Conservation (phyloP, 2,113 vertebrate species). For the Limnothrissa miodon region DNA sequence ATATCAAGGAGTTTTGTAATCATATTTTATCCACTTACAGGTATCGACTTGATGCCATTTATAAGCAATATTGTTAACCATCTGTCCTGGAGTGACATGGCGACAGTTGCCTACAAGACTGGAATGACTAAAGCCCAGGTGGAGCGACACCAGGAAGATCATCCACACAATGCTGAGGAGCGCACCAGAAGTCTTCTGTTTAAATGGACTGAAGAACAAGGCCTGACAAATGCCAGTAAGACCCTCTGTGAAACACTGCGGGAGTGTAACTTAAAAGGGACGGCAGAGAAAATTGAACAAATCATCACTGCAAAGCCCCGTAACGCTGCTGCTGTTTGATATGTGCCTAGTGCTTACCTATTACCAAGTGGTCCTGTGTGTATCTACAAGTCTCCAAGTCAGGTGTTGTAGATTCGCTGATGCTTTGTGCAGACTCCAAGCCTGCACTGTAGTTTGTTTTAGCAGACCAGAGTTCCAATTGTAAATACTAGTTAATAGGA, state of each 20-base stretch:
- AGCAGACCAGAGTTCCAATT: no score
- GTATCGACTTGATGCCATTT: background rate
- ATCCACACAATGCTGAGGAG: background rate
- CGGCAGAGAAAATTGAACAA: background rate
- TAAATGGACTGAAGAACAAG: constrained; percentile 28
- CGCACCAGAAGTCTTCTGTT: background rate
- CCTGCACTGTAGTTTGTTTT: no score
- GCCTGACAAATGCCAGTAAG: background rate
- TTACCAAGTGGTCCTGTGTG: background rate
- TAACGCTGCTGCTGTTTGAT: background rate
- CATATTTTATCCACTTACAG: background rate
- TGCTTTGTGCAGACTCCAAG: no score
- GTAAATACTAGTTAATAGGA: no score
- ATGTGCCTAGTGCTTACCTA: no score
- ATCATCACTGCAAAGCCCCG: background rate
- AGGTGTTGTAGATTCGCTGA: no score
- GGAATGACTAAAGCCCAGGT: background rate
- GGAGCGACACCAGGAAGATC: background rate
- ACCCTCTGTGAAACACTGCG: background rate
- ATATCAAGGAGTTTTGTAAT: no score
- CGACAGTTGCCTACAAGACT: background rate
- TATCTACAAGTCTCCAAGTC: no score
- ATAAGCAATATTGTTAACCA: background rate
- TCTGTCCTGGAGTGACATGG: background rate
- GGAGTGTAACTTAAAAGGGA: background rate